phyloP scores from a whole-genome alignment of 2,888 invertebrate species.

The Agrochola circellaris region DNA sequence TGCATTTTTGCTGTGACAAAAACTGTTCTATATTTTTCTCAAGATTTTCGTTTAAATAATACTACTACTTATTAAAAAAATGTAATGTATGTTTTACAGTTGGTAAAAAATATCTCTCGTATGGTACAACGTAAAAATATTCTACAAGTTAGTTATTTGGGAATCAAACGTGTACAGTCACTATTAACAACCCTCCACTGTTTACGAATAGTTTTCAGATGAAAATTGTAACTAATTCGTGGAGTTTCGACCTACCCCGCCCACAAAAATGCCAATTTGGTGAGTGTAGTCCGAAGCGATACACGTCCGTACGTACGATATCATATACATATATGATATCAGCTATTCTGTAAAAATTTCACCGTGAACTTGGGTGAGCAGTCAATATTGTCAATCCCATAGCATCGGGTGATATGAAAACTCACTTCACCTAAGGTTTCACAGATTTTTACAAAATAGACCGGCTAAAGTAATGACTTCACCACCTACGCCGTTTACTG shows the following conservation, averaged over 20 bases:
- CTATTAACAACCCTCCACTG: not conserved
- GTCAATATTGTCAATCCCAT: no score
- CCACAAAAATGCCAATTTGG: slow-evolving; percentile 43
- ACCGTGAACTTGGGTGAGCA: no score
- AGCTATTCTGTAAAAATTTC: no score
- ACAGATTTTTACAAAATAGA: no score
- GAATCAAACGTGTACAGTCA: not conserved
- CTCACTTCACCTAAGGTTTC: no score
- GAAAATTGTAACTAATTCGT: slow-evolving; percentile 18
- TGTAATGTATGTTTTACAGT: not conserved
- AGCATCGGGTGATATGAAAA: no score
- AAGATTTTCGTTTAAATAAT: not conserved
- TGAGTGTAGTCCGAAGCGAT: slow-evolving; percentile 12
- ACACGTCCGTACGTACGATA: slow-evolving; percentile 9
- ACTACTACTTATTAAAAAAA: not conserved
- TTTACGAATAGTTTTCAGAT: slow-evolving; percentile 6
- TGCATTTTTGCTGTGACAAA: slow-evolving; percentile 1
- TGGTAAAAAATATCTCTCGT: not conserved
- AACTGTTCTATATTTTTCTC: not conserved
- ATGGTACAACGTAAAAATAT: not conserved
- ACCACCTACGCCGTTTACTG: not conserved
- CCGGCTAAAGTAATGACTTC: not conserved
- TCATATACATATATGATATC: no score
- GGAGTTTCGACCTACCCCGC: not conserved
- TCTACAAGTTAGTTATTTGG: not conserved